Evolutionary conservation across 2,797 vertebrate species (phyloP).

Genomic region (Microhierax caerulescens): DNA sequence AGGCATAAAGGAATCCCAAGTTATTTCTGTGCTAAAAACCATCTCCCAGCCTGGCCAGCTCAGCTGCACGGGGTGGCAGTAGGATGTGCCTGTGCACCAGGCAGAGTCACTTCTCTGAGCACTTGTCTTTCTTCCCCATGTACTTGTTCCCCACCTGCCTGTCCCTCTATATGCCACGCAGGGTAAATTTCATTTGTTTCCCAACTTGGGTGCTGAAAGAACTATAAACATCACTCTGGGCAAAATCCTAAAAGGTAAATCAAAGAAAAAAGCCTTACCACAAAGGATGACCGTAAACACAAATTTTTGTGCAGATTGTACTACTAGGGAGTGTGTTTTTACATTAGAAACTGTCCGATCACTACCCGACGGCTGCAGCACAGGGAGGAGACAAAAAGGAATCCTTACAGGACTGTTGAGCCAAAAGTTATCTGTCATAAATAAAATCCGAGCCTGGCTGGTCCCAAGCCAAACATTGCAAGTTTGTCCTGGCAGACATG

Average conservation of each 20-base stretch:
- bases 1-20: neutral
- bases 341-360: neutral
- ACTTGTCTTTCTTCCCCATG: rapidly evolving
- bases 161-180: neutral
- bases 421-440: conserved; percentile 36
- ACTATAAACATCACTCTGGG: neutral
- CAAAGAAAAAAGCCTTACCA: neutral
- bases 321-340: neutral
- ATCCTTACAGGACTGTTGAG: neutral
- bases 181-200: neutral
- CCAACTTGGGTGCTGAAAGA: neutral
- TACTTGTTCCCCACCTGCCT: neutral
- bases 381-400: neutral
- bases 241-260: neutral
- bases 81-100: neutral
- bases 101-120: neutral
- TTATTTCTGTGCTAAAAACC: neutral
- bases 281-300: neutral
- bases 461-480: neutral
- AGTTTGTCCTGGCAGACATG: conserved; percentile 42
- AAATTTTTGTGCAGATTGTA: neutral
- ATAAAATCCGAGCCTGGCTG: neutral
- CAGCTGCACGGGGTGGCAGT: neutral
- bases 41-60: neutral
- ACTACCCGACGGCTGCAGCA: neutral